Base-by-base conservation (phyloP, 2,797 vertebrate species). In the Vireo griseus region DNA sequence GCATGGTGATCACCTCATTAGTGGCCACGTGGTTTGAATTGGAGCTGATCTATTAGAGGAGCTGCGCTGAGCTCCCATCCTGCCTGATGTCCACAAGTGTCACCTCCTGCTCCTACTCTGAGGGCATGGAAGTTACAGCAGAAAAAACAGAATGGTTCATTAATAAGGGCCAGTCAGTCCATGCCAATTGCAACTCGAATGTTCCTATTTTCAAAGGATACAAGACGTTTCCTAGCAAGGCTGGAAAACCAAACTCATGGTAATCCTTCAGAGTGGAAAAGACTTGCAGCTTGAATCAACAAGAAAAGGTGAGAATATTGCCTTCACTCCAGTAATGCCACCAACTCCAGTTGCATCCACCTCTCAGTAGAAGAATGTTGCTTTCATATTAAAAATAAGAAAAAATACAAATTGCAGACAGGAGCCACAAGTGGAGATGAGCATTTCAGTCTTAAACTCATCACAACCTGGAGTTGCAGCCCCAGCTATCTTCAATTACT, bases 161-260 rank as follows among this genome's bases (percentile, higher is more conserved):
- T 88, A 90, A 87, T 35, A 86, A 91, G 74, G 28, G 20, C 11
- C 37, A 39, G 37, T 96, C 90, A 93, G 81, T 2, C 67, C 84
- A 16, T 55, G 91, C 92, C 91, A 95, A 73, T 4, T 73, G 76
- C 90, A 78, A 48, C 86, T 91, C 31, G 2, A 95, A 95, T 84
- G 75, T 94, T 95, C 92, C 90, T 95, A 62, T 88, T 86, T 97
- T 83, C 69, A 75, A 47, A 92, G 85, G 94, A 61, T 9, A 78
- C 54, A 31, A 55, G 59, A 80, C 0, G 0, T 92, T 93, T 95
- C 94, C 95, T 73, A 92, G 74, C 78, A 58, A 68, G 68, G 20
- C 87, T 94, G 95, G 91, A 95, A 96, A 95, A 96, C 92, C 91
- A 95, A 94, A 96, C 69, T 83, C 54, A 24, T 37, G 44, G 72